A percentile compares a stretch with the other conserved stretches of the same genome.
phyloP scores from a whole-genome alignment of 2,113 vertebrate genomes.

The Shinisaurus crocodilurus region DNA sequence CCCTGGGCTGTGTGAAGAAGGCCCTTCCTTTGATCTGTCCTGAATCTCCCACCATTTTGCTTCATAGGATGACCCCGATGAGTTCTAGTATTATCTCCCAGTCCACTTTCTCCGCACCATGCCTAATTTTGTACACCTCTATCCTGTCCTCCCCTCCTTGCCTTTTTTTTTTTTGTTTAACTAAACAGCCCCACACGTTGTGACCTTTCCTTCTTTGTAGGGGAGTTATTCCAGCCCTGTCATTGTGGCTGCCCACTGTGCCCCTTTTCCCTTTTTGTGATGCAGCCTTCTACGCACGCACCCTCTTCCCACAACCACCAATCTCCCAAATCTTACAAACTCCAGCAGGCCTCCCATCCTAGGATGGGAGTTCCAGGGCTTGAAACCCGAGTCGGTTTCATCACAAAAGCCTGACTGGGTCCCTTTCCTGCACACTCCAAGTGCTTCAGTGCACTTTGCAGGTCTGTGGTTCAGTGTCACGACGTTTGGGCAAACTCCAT shows the following conservation, averaged over 20 bases:
- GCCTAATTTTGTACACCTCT: background rate
- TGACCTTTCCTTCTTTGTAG: background rate
- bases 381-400: background rate
- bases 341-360: background rate
- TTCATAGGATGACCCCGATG: too few relatives aligned
- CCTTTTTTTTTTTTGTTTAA: background rate
- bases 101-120: background rate
- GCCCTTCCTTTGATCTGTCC: too few relatives aligned
- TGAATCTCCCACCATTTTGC: too few relatives aligned
- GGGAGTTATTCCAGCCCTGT: background rate
- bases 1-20: too few relatives aligned
- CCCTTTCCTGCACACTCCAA: background rate
- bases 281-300: background rate
- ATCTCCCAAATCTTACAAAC: background rate
- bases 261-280: background rate
- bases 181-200: background rate
- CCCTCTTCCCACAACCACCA: background rate
- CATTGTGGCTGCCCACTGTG: background rate
- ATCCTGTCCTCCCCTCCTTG: background rate
- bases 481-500: background rate
- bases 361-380: background rate
- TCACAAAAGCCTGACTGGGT: background rate
- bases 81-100: too few relatives aligned
- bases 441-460: background rate
- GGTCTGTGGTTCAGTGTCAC: too few relatives aligned